Base-by-base conservation (phyloP, 2,113 vertebrate species). In the Calidris pygmaea region DNA sequence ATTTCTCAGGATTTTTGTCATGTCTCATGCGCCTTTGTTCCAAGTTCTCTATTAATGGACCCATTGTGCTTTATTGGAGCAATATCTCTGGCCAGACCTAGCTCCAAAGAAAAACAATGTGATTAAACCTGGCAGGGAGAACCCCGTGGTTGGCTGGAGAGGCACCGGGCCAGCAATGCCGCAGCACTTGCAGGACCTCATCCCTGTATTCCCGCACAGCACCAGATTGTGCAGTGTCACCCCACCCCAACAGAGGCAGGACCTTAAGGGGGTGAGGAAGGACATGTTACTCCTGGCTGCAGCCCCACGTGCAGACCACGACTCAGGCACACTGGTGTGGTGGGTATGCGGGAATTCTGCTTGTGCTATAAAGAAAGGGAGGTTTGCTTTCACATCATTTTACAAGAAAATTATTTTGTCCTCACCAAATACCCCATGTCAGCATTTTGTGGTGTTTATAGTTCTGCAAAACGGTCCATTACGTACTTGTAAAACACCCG, bases 231-330 rank as follows among this genome's bases (percentile, higher is more conserved):
- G 18, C 43, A 32, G 9, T 4, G 45, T 21, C 32, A 58, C 39
- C 22, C 43, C 56, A 6, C 30, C 6, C 13, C 37, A 13, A 43
- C 1, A 4, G 13, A 62, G 29, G 13, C 19, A 58, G 50, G 50
- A 34, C 35, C 12, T 60, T 60, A 34, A 2, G 2, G 0, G 0
- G 24, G 34, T 6, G 15, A 11, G 37, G 59, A 66, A 68, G 72
- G 59, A 39, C 2, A 0, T 15, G n/a, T 27, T 20, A 60, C 27
- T 58, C 22, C 62, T 43, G 26, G 13, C 48, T 68, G 48, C 52
- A 60, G 59, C 5, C 10, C 29, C 45, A 34, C 0, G 0, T 2
- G 21, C 50, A 37, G 60, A 55, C 7, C 26, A 8, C 39, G 39
- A 32, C 13, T 78, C 3, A 6, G 56, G 24, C 17, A n/a, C 1